phyloP scores from a whole-genome alignment of 2,113 vertebrate species.

The Sus scrofa region DNA sequence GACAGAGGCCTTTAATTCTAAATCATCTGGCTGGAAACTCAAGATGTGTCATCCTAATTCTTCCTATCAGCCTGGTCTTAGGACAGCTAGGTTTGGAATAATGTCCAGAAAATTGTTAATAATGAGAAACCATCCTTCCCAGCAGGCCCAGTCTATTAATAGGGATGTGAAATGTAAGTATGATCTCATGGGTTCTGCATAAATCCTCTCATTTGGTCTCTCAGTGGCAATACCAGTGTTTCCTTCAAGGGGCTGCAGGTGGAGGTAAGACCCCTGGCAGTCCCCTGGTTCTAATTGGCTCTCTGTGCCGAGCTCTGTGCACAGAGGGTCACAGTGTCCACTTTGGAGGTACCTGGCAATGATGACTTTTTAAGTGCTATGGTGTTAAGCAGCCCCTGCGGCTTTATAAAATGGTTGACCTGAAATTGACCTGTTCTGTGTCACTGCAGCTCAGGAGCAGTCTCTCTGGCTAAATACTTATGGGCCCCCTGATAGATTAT shows the following conservation, averaged over 20 bases:
- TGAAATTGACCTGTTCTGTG: constrained; percentile 67
- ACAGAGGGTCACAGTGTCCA: not conserved
- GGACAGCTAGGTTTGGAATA: constrained; percentile 35
- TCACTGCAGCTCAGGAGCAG: constrained; percentile 54
- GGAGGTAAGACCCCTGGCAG: not conserved
- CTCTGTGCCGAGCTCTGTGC: not conserved
- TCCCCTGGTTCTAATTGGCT: not conserved
- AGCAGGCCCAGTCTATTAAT: constrained; percentile 57
- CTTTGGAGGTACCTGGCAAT: constrained; percentile 29
- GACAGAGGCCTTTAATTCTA: constrained; percentile 58
- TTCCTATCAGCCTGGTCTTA: constrained; percentile 47
- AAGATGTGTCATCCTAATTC: constrained; percentile 24
- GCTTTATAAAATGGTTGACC: constrained; percentile 73
- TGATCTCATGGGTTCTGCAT: constrained; percentile 44
- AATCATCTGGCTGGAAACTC: constrained; percentile 28
- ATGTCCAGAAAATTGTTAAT: constrained; percentile 71
- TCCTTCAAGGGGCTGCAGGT: constrained; percentile 27
- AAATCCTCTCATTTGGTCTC: constrained; percentile 55
- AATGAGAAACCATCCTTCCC: constrained; percentile 66
- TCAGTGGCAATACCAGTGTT: not conserved
- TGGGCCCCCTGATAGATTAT: constrained; percentile 44
- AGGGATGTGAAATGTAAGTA: constrained; percentile 19
- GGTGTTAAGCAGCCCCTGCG: constrained; percentile 22
- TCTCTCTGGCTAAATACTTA: constrained; percentile 70
- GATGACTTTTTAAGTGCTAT: not conserved